These are phyloP conservation scores for Setipinna tenuifilis DNA, from an alignment of 2,797 vertebrate species.

Conservation along the genomic window DNA sequence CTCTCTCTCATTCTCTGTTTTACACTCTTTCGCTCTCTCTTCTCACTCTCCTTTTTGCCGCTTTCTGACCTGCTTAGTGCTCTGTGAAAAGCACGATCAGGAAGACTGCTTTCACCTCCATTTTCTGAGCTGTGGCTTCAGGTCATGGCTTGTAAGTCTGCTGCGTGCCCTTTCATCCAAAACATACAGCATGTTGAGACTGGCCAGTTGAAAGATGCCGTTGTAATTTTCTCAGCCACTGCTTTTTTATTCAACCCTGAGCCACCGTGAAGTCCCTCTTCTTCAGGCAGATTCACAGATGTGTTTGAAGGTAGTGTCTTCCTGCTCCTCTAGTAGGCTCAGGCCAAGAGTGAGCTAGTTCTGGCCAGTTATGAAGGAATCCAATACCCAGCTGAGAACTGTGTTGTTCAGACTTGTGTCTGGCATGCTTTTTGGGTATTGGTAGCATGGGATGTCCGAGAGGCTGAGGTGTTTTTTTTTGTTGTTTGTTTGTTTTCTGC, in stretches of 20 bases:
- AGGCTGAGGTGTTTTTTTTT: background rate
- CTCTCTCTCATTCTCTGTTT: constrained; percentile 27
- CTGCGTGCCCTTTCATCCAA: background rate
- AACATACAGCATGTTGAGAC: background rate
- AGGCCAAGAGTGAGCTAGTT: background rate
- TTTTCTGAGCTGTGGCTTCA: background rate
- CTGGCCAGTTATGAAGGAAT: constrained; percentile 1
- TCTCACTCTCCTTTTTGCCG: background rate
- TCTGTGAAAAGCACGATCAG: background rate
- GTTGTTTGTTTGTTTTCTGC: background rate
- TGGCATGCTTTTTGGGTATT: background rate
- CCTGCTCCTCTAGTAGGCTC: background rate
- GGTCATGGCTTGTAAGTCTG: background rate
- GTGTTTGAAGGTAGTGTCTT: background rate
- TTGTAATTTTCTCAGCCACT: background rate
- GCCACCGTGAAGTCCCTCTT: background rate
- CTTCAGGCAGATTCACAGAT: background rate
- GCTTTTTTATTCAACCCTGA: background rate
- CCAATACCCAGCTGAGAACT: background rate
- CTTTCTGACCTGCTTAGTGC: background rate
- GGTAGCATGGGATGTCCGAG: background rate
- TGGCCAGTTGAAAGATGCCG: background rate
- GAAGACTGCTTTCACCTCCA: background rate
- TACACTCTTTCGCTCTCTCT: background rate
- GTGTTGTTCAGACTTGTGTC: constrained; percentile 12